Evolutionary conservation across 2,113 vertebrate genomes (phyloP), one percentile per base, ranked within the genome.

Genomic region (Desmodus rotundus): DNA sequence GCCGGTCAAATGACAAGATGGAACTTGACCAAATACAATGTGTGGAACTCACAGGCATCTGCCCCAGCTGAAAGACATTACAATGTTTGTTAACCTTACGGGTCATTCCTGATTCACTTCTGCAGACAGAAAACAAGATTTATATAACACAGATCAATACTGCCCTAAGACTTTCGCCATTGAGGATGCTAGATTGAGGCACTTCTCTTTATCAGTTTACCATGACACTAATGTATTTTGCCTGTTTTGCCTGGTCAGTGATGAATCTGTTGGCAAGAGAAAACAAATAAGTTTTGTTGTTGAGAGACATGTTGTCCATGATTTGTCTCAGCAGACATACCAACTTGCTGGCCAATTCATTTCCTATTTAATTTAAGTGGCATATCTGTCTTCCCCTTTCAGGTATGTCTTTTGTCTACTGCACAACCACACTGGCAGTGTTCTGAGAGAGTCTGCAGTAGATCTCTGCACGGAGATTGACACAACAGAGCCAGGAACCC

Each of bases 201-300:
- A 98, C 99, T 99, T 99, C 98, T 99, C 99, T 99, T 99, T 99
- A 99, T 99, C 99, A 99, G 99, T 99, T 99, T 98, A 99, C 99
- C 99, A 99, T 99, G 99, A 99, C 99, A 99, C 99, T 99, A 99
- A 99, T 99, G 99, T 99, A 99, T 99, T 99, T 99, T 99, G 99
- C 98, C 99, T 99, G 98, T 99, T 99, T 99, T 99, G 99, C 99
- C 98, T 99, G 98, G 99, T 98, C 99, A 98, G 99, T 99, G 99
- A 99, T 99, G 99, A 99, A 99, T 99, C 98, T 99, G 98, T 99
- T 99, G 99, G 99, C 99, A 99, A 98, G 98, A 98, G 98, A 98
- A 99, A 99, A 99, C 98, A 98, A 99, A 99, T 99, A 99, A 98
- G 98, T 99, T 99, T 98, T 98, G 98, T 99, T 99, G 98, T 97